Conservation (phyloP, 2,888 invertebrate species). For the Cephus rjabovi region DNA sequence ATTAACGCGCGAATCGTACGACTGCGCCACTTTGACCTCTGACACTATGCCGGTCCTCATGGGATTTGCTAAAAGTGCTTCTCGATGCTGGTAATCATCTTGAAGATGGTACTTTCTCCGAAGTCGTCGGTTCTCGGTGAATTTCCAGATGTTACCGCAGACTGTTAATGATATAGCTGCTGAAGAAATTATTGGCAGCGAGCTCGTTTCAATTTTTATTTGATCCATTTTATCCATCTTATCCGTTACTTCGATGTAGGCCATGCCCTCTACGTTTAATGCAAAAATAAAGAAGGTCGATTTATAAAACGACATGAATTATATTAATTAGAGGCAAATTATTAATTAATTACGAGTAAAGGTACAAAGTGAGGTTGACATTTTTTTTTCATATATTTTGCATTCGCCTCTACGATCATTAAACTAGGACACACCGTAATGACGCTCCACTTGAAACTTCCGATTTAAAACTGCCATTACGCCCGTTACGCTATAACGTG, state of each 20-base stretch:
- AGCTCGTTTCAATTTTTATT: not conserved
- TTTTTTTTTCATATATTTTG: not conserved
- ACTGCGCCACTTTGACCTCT: constrained; percentile 19
- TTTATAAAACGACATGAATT: not conserved
- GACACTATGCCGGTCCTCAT: constrained; percentile 15
- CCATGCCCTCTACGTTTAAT: not conserved
- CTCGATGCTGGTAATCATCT: not conserved
- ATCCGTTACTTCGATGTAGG: not conserved
- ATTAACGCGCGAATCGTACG: not conserved
- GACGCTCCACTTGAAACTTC: not conserved
- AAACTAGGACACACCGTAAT: not conserved
- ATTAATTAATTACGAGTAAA: not conserved
- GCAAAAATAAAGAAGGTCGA: not conserved
- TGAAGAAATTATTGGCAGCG: not conserved
- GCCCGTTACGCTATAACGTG: not conserved
- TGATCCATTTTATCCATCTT: no score
- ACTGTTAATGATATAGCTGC: not conserved
- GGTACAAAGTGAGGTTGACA: not conserved
- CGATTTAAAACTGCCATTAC: not conserved
- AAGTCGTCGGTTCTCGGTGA: not conserved
- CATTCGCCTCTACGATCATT: not conserved
- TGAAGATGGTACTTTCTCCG: not conserved
- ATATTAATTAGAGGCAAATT: not conserved
- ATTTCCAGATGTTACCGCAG: not conserved
- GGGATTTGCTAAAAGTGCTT: not conserved